Percentiles rank a stretch among this genome's conserved stretches.
phyloP scores from a whole-genome alignment of 2,888 invertebrate genomes.

The Gryllus longicercus region DNA sequence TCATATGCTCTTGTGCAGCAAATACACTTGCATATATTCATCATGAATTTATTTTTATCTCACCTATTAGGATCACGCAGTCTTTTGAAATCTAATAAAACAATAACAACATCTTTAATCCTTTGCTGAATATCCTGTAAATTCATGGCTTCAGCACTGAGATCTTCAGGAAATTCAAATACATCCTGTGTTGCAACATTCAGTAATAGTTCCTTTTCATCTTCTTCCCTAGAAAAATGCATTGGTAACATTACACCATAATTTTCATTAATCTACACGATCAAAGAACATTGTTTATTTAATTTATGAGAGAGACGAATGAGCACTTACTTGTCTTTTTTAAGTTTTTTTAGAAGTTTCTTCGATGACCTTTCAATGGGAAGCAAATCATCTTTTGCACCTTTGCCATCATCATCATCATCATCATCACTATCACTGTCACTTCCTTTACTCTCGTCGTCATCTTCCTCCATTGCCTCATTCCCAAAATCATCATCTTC shows the following conservation, averaged over 20 bases:
- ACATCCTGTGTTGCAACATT: constrained; percentile 73
- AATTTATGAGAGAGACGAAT: no score
- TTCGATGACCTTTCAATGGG: constrained; percentile 84
- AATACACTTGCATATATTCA: background rate
- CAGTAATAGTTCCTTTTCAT: constrained; percentile 77
- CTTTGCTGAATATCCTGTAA: constrained; percentile 83
- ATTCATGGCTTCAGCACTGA: constrained; percentile 68
- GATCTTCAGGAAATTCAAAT: constrained; percentile 74
- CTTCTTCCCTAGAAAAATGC: constrained; percentile 55
- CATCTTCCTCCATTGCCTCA: constrained; percentile 28
- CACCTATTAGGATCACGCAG: constrained; percentile 25
- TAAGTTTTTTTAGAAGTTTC: constrained; percentile 70
- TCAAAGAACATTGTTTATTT: no score
- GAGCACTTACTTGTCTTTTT: constrained; percentile 54
- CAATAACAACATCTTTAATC: constrained; percentile 70
- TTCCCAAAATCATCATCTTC: constrained; percentile 17
- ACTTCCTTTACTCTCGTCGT: constrained; percentile 34
- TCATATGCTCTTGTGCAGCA: no score
- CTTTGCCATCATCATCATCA: constrained; percentile 26
- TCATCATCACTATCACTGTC: constrained; percentile 26
- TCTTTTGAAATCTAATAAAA: constrained; percentile 53
- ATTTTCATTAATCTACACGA: no score
- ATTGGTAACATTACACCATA: background rate
- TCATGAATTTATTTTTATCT: background rate
- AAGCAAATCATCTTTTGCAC: constrained; percentile 60